Base-by-base conservation (phyloP, 1,140 invertebrate genomes). In the Drosophila leontia region DNA sequence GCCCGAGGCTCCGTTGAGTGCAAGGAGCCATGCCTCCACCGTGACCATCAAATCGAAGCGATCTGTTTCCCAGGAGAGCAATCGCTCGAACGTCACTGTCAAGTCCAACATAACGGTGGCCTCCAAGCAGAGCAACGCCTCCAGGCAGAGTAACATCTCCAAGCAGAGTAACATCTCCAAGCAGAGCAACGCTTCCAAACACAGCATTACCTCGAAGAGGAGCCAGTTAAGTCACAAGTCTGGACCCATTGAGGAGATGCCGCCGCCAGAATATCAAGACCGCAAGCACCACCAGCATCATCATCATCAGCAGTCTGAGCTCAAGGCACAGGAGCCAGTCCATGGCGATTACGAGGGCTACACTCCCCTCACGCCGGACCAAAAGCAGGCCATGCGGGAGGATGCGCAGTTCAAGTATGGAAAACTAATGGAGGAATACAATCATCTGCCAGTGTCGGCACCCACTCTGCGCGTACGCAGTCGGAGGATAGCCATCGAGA, bases 401-500 rank as follows among this genome's bases (percentile, higher is more conserved):
- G 61, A 79, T 11, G 75, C 76, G 7, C 59, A 74, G 4, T 17
- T 34, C 0, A 79, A 61, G 34, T 80, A 79, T 5, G 50, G 41
- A 8, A 59, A 80, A 2, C 47, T 80, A 12, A 59, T 67, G 37
- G 59, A 72, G 26, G 77, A 80, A 8, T 80, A 80, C 29, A 80
- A 80, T 12, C 76, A 59, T 23, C 19, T 80, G 48, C 77, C 77
- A 6, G 76, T 80, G 7, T 80, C 76, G 15, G 59, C 32, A 56
- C 48, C 67, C 3, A 80, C 77, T 0, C 7, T 80, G 60, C 76
- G 77, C 1, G 77, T 80, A 12, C 67, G 76, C 39, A 79, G 53
- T 17, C 76, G 77, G 0, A 67, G 59, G 23, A 56, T 67, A 0
- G 68, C 55, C 23, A 80, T 80, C 26, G 77, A 80, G 7, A 42